A percentile compares a stretch with the other conserved stretches of the same genome.
These are phyloP conservation scores for Prosapia bicincta DNA, from an alignment of 2,888 invertebrate species.

Conservation along the genomic window DNA sequence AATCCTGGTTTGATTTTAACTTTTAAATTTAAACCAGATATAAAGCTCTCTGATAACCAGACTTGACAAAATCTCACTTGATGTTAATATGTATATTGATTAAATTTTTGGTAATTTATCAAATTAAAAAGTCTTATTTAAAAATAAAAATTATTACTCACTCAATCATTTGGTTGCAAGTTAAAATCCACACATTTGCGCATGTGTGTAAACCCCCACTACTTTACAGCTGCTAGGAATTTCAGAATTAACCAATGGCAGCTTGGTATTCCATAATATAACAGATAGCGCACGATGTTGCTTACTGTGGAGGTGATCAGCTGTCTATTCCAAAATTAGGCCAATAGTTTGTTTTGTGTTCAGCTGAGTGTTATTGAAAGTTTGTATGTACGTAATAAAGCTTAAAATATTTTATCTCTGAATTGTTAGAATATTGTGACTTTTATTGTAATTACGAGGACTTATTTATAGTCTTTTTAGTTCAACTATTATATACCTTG, in stretches of 20 bases:
- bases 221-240: slow-evolving; percentile 10
- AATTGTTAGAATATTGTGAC: background rate
- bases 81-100: background rate
- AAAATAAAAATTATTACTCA: slow-evolving; percentile 8
- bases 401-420: background rate
- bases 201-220: slow-evolving; percentile 3
- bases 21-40: background rate
- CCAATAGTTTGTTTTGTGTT: background rate
- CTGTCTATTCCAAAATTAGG: background rate
- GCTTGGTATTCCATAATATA: background rate
- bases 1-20: background rate
- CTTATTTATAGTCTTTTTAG: background rate
- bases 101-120: background rate
- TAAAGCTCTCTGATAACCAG: background rate
- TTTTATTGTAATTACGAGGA: background rate
- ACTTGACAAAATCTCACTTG: background rate
- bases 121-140: background rate
- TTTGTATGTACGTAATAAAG: background rate
- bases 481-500: background rate
- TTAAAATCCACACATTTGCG: slow-evolving; percentile 15
- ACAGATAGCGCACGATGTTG: slow-evolving; percentile 8
- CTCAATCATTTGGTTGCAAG: slow-evolving; percentile 4
- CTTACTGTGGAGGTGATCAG: background rate
- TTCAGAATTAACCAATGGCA: slow-evolving; percentile 8
- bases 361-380: background rate